phyloP scores from a whole-genome alignment of 2,888 invertebrate genomes.

The Agrenia bidenticulata region DNA sequence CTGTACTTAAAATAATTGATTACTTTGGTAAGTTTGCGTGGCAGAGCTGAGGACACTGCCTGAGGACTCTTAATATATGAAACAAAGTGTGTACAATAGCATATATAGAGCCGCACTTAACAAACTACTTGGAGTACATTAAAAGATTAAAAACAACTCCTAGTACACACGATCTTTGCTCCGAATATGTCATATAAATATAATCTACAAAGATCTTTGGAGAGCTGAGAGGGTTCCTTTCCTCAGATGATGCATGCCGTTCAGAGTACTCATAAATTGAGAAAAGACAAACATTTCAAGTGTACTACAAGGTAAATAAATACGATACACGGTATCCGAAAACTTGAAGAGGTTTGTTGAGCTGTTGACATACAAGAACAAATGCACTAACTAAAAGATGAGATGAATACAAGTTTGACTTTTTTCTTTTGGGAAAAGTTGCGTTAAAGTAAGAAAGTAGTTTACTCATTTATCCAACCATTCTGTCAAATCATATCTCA shows the following conservation, averaged over 20 bases:
- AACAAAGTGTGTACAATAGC: too few species aligned
- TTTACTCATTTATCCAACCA: neutral
- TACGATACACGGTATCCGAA: constrained; percentile 32
- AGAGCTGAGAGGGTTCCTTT: too few species aligned
- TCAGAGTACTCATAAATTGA: constrained; percentile 44
- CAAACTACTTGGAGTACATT: too few species aligned
- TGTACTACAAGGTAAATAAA: constrained; percentile 48
- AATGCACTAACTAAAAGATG: constrained; percentile 36
- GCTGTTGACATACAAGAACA: constrained; percentile 46
- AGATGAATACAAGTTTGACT: constrained; percentile 10
- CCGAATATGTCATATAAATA: too few species aligned
- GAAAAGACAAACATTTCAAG: constrained; percentile 41
- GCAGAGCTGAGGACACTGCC: too few species aligned
- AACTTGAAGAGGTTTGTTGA: constrained; percentile 38
- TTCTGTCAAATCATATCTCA: constrained; percentile 15
- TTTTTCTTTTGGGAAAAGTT: constrained; percentile 1
- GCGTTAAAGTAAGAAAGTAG: neutral
- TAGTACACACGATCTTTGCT: too few species aligned
- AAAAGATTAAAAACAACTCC: too few species aligned
- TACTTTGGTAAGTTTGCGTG: constrained; percentile 1
- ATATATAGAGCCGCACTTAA: too few species aligned
- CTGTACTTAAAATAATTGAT: constrained; percentile 1
- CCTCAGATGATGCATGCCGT: constrained; percentile 39
- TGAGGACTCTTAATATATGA: too few species aligned
- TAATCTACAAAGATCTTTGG: too few species aligned